phyloP scores from a whole-genome alignment of 37 sponge, comb jelly and placozoan species.

The Hexactinellida sp. region DNA sequence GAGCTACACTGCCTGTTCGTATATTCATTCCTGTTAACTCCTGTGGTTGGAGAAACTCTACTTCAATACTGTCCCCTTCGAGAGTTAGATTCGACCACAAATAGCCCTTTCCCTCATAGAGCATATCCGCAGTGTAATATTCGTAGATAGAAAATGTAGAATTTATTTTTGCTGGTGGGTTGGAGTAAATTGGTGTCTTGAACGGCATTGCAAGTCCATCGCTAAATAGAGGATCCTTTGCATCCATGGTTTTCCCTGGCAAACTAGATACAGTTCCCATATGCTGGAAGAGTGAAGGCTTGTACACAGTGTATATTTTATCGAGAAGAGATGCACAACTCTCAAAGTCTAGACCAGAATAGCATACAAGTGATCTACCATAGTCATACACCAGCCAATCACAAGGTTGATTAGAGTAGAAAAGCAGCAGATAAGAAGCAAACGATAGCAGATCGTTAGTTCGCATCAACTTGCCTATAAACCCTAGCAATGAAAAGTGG shows the following conservation, averaged over 20 bases:
- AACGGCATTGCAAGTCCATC: neutral
- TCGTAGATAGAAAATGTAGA: neutral
- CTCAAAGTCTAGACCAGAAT: neutral
- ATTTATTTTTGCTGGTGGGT: neutral
- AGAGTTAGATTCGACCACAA: neutral
- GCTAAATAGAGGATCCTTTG: neutral
- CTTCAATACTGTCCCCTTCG: neutral
- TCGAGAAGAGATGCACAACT: neutral
- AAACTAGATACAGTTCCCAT: conserved; percentile 15
- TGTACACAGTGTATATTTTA: neutral
- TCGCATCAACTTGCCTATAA: conserved; percentile 19
- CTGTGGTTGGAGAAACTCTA: neutral
- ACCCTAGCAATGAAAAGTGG: conserved; percentile 14
- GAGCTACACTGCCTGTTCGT: neutral
- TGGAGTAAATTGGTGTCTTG: neutral
- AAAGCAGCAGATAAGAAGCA: conserved; percentile 2
- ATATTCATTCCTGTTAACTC: neutral
- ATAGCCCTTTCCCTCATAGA: neutral
- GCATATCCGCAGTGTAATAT: neutral
- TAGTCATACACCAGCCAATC: conserved; percentile 6
- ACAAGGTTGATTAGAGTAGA: conserved; percentile 18
- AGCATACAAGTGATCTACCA: neutral
- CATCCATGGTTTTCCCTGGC: neutral
- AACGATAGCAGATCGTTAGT: conserved; percentile 12
- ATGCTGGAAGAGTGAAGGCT: neutral